Evolutionary conservation across 2,888 invertebrate genomes (phyloP), one percentile per base, ranked within the genome.

Genomic region (Hipparchia sbordonii): DNA sequence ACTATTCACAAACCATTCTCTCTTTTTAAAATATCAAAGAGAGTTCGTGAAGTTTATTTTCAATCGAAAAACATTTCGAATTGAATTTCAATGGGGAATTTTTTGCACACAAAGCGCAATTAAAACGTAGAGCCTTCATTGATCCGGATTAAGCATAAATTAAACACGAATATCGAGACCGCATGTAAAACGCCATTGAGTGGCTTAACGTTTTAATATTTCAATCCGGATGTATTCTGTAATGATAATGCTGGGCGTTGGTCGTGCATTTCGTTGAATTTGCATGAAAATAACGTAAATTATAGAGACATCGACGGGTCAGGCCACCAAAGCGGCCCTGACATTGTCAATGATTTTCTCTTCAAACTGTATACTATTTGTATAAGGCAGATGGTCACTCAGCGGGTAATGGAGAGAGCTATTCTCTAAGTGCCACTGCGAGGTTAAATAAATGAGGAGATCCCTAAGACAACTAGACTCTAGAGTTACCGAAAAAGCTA

Each of bases 161-260:
- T 52, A 65, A 65, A 52, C 65, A 65, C 52, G 65, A 65, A 65
- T 65, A 52, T 65, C 65, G 33, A 51, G 52, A 65, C 65, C 65
- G 65, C 65, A 65, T 65, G 52, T 65, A 39, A 65, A 65, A 52
- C 33, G 52, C 65, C 10, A 23, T 65, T 65, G 65, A 12, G 33
- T 33, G 12, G 51, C 52, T 65, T 52, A 52, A 65, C 12, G 51
- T 65, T 48, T 48, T 52, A 52, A 65, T 65, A 65, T 65, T 65
- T 65, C 52, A 65, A 7, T 33, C 65, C 12, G 23, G 65, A 65
- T 33, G 65, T 65, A 52, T 65, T 63, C 51, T 51, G 63, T 63
- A 48, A 48, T 63, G 63, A 63, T 51, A 51, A 13, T 12, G 45
- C 62, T 48, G 62, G 63, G 33, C 33, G 59, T 63, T 48, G 46